Evolutionary conservation across 1,140 invertebrate genomes (phyloP).

Genomic region (Subanguina moxae): DNA sequence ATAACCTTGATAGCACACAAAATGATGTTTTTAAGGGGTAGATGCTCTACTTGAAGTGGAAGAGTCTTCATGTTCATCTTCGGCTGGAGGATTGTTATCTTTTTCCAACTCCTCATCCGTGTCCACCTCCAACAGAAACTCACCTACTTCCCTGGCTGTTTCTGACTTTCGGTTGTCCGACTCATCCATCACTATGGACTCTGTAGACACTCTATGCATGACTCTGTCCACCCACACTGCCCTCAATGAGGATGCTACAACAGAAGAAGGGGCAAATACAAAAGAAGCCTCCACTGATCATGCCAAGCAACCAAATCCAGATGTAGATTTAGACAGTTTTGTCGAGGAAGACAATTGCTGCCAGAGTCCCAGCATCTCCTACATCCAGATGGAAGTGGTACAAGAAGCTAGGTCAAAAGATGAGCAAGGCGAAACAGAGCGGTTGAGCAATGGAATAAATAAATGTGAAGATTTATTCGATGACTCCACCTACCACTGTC

Average conservation of each 20-base stretch:
- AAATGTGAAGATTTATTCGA: conserved; percentile 39
- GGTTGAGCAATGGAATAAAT: no score
- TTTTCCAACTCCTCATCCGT: background rate
- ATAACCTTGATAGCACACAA: background rate
- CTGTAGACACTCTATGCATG: background rate
- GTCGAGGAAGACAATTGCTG: conserved; percentile 2
- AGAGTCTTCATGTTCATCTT: background rate
- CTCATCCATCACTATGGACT: background rate
- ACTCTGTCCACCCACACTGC: background rate
- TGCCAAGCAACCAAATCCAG: background rate
- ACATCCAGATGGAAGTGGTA: background rate
- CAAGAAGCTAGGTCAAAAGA: background rate
- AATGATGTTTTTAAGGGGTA: background rate
- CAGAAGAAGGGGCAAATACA: background rate
- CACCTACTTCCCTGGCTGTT: background rate
- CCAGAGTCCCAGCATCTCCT: background rate
- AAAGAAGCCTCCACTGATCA: background rate
- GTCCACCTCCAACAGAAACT: background rate
- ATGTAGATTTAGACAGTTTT: conserved; percentile 10
- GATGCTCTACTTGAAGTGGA: background rate
- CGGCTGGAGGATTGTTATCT: background rate
- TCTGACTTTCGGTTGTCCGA: no score
- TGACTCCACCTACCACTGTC: conserved; percentile 52
- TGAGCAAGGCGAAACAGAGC: no score
- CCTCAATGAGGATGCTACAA: background rate